A percentile compares a stretch with the other conserved stretches of the same genome.
These are phyloP conservation scores for Fratercula arctica DNA, from an alignment of 2,797 vertebrate genomes.

Conservation along the genomic window DNA sequence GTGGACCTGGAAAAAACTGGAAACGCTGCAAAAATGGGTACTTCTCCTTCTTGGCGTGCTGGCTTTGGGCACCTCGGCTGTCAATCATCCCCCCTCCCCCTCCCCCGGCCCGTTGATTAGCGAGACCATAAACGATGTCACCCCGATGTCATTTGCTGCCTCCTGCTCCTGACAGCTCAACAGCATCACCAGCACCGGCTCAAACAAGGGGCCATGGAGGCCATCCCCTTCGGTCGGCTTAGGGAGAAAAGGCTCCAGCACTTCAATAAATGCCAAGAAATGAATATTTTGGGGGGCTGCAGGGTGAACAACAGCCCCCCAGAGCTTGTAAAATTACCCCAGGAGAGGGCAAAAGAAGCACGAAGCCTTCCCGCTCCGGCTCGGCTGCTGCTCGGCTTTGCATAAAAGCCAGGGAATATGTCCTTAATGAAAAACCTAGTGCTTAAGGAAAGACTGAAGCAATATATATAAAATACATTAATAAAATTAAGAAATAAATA, in stretches of 20 bases:
- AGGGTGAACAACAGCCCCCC: accelerated
- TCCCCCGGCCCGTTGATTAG: neutral
- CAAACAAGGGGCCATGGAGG: neutral
- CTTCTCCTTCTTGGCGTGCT: neutral
- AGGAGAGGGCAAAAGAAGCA: neutral
- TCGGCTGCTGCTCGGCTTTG: neutral
- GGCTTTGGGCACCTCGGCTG: neutral
- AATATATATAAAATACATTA: too few relatives aligned
- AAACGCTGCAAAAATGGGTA: neutral
- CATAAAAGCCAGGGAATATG: neutral
- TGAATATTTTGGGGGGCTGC: neutral
- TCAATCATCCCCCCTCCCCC: neutral
- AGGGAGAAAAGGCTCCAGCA: neutral
- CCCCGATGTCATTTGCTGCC: neutral
- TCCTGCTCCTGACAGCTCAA: neutral
- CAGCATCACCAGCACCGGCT: neutral
- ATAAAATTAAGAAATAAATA: neutral
- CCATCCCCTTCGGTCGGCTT: neutral
- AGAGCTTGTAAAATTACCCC: neutral
- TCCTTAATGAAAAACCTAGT: neutral
- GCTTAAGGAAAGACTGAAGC: neutral
- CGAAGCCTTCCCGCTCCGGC: neutral
- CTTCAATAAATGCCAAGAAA: neutral
- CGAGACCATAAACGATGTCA: neutral
- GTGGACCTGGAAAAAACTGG: neutral